A percentile compares a stretch with the other conserved stretches of the same genome.
Conservation (phyloP, 1,140 invertebrate species). For the Pseudomyrmex cubaensis region DNA sequence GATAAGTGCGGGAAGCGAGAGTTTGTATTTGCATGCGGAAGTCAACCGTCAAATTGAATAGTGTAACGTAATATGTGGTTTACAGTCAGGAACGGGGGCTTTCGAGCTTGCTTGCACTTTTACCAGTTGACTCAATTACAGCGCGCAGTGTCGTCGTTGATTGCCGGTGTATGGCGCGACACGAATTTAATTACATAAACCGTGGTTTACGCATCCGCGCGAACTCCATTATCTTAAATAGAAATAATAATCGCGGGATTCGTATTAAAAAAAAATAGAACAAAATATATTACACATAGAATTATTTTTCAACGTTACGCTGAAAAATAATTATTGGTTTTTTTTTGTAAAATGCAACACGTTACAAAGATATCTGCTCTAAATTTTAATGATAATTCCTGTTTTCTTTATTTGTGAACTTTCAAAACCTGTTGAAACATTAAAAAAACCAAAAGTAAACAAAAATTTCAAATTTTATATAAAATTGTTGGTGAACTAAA, state of each 20-base stretch:
- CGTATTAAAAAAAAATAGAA: background rate
- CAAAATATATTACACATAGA: too few relatives aligned
- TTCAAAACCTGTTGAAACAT: too few relatives aligned
- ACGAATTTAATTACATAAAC: conserved; percentile 51
- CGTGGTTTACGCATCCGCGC: conserved; percentile 43
- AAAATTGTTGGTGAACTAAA: background rate
- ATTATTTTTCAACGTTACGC: too few relatives aligned
- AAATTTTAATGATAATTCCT: too few relatives aligned
- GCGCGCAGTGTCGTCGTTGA: conserved; percentile 49
- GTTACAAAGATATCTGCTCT: too few relatives aligned
- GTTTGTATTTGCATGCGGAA: conserved; percentile 48
- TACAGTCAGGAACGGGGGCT: conserved; percentile 48
- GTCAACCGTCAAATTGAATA: conserved; percentile 60
- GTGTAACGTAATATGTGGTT: conserved; percentile 60
- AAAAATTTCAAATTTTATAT: too few relatives aligned
- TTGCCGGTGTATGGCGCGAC: conserved; percentile 33
- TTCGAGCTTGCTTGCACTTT: conserved; percentile 58
- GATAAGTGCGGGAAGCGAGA: conserved; percentile 56
- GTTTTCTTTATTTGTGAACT: too few relatives aligned
- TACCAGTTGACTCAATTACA: conserved; percentile 60
- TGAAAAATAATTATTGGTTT: too few relatives aligned
- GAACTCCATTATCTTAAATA: conserved; percentile 47
- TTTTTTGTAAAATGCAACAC: too few relatives aligned
- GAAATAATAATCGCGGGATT: conserved; percentile 41
- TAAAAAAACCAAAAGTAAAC: too few relatives aligned